Base-by-base conservation (phyloP, 2,113 vertebrate species). In the Catagonus wagneri region DNA sequence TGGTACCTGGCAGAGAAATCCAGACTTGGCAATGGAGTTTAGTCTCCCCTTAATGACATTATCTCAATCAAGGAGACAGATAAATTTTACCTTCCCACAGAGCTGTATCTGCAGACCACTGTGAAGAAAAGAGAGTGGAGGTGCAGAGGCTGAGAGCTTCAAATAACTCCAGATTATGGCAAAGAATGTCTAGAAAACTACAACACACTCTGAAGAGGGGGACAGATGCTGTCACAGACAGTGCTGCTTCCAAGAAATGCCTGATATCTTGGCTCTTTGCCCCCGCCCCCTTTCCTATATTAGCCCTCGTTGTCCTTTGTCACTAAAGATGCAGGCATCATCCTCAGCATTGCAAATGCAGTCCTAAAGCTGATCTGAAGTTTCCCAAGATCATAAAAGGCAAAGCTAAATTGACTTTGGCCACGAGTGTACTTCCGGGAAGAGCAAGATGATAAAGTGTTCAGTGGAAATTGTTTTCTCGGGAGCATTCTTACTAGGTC, bases 1-100 rank as follows among this genome's bases (percentile, higher is more conserved):
- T 98, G 97, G 98, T 6, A 39, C 92, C 97, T 97, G 90, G 94
- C 93, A 92, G 88, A 97, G 90, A 98, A 98, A 98, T 97, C 66
- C 4, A 94, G 96, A 96, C 89, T 96, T 98, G 97, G 97, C 97
- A 92, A 76, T 95, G 95, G 65, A 98, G 76, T 98, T 98, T 97
- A 97, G 94, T 98, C 98, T 97, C 95, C 75, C 93, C 97, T 98
- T 98, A 98, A 98, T 98, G 98, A 98, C 90, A 97, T 97, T 98
- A 96, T 97, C 89, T 92, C 97, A 98, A 98, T 97, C 97, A 98
- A 98, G 96, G 96, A 98, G 97, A 90, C 96, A 98, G 97, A 92
- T 96, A 14, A 76, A 96, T 93, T 97, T 98, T 86, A 97, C 76
- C 92, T 94, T 96, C 95, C 80, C 54, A 91, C 60, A 97, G 96